phyloP scores from a whole-genome alignment of 1,140 invertebrate species.

The Drosophila subpulchrella region DNA sequence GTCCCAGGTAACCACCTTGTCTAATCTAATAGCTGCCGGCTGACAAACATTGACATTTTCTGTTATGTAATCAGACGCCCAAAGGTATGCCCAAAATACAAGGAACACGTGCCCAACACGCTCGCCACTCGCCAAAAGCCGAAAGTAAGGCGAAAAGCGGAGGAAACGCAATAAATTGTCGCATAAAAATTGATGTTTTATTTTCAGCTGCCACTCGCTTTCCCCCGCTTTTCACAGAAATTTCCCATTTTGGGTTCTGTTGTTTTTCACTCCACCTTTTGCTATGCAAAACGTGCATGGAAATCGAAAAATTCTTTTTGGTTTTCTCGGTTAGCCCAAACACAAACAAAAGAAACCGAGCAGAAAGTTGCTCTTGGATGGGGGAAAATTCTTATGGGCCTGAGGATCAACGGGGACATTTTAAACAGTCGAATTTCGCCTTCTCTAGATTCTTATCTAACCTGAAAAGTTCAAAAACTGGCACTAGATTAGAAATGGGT shows the following conservation, averaged over 20 bases:
- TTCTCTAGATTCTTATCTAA: not conserved
- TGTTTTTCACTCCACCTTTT: conserved; percentile 42
- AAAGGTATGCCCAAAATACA: conserved; percentile 61
- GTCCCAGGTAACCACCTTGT: conserved; percentile 48
- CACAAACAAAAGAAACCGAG: conserved; percentile 39
- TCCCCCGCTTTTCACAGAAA: not conserved
- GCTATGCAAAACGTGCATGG: conserved; percentile 71
- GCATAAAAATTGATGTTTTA: conserved; percentile 82
- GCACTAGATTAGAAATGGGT: no score
- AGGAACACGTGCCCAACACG: conserved; percentile 54
- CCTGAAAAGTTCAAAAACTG: not conserved
- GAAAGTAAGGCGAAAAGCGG: conserved; percentile 1
- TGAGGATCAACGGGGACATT: not conserved
- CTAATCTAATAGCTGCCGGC: conserved; percentile 79
- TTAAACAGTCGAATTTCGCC: not conserved
- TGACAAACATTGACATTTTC: conserved; percentile 81
- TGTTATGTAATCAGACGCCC: conserved; percentile 80
- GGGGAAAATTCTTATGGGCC: not conserved
- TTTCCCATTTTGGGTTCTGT: conserved; percentile 23
- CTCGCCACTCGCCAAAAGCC: conserved; percentile 31
- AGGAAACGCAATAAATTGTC: conserved; percentile 74
- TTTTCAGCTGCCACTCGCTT: conserved; percentile 56
- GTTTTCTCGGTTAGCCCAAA: conserved; percentile 51
- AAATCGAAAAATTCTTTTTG: conserved; percentile 64
- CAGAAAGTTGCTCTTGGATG: conserved; percentile 6